phyloP scores from a whole-genome alignment of 2,797 vertebrate genomes.

The Thaleichthys pacificus region DNA sequence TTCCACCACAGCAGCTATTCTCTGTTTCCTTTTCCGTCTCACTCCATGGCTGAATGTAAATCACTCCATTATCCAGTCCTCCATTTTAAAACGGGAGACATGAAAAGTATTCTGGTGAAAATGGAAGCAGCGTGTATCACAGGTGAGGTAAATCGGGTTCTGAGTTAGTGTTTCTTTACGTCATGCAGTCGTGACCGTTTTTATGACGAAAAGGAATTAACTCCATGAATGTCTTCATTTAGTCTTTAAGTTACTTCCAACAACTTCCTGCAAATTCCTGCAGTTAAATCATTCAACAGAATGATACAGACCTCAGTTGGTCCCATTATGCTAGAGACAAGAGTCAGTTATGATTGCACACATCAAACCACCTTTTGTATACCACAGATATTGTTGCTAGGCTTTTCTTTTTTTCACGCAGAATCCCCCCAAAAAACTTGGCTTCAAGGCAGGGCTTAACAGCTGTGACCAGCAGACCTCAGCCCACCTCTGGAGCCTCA shows the following conservation, averaged over 20 bases:
- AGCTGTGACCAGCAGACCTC: slow-evolving; percentile 35
- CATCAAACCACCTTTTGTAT: background rate
- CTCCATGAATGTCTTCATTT: slow-evolving; percentile 7
- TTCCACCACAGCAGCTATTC: background rate
- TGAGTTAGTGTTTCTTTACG: background rate
- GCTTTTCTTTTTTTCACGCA: slow-evolving; percentile 16
- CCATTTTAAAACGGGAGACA: slow-evolving; percentile 6
- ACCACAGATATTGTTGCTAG: slow-evolving; percentile 1
- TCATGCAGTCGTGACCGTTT: background rate
- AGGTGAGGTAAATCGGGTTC: background rate
- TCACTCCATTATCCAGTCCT: slow-evolving; percentile 10
- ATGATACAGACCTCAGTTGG: background rate
- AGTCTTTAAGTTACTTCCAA: background rate
- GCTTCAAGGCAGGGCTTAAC: slow-evolving; percentile 24
- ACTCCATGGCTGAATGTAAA: background rate
- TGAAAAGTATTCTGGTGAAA: slow-evolving; percentile 9
- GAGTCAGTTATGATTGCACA: slow-evolving; percentile 12
- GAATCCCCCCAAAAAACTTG: background rate
- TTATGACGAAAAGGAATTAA: background rate
- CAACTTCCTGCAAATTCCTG: background rate
- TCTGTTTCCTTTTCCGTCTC: background rate
- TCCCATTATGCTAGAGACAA: slow-evolving; percentile 10
- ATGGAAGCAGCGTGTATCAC: background rate
- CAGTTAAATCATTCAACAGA: slow-evolving; percentile 6
- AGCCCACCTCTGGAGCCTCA: slow-evolving; percentile 31